Percentiles rank a stretch among this genome's conserved stretches.
These are phyloP conservation scores for Ruditapes philippinarum DNA, from an alignment of 1,140 invertebrate genomes.

Conservation along the genomic window DNA sequence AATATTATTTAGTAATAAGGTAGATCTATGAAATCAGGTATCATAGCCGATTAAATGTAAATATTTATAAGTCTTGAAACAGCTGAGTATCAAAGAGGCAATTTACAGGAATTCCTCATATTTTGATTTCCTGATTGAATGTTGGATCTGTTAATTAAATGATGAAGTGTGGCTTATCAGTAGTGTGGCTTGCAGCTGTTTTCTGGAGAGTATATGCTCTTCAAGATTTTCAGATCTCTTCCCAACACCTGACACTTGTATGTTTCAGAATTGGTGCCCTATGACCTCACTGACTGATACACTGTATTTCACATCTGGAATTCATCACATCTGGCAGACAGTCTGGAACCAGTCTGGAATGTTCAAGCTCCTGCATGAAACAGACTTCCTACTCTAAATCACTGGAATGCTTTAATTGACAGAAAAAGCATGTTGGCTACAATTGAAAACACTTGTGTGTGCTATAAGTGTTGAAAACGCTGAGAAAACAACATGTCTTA, in stretches of 20 bases:
- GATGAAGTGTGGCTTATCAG: conserved; percentile 42
- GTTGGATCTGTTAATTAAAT: conserved; percentile 51
- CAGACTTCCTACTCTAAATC: conserved; percentile 63
- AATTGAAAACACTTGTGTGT: conserved; percentile 66
- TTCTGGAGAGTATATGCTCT: conserved; percentile 22
- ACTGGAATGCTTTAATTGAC: conserved; percentile 68
- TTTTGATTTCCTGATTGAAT: conserved; percentile 41
- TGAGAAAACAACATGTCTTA: conserved; percentile 63
- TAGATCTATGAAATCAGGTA: not conserved
- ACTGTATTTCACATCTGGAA: conserved; percentile 70
- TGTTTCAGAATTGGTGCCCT: conserved; percentile 51
- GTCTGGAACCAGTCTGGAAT: conserved; percentile 69
- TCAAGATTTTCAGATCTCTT: conserved; percentile 49
- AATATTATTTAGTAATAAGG: not conserved
- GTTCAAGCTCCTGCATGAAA: conserved; percentile 60
- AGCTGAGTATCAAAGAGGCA: conserved; percentile 38
- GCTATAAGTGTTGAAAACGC: conserved; percentile 59
- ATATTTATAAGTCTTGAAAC: not conserved
- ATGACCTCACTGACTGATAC: conserved; percentile 67
- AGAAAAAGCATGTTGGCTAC: conserved; percentile 61
- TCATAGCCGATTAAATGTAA: not conserved
- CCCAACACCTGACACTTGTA: conserved; percentile 65
- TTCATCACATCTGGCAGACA: conserved; percentile 71
- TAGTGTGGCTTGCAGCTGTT: conserved; percentile 47
- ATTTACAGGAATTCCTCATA: conserved; percentile 39